Conservation (phyloP, 2,797 vertebrate species). For the Heliangelus exortis region DNA sequence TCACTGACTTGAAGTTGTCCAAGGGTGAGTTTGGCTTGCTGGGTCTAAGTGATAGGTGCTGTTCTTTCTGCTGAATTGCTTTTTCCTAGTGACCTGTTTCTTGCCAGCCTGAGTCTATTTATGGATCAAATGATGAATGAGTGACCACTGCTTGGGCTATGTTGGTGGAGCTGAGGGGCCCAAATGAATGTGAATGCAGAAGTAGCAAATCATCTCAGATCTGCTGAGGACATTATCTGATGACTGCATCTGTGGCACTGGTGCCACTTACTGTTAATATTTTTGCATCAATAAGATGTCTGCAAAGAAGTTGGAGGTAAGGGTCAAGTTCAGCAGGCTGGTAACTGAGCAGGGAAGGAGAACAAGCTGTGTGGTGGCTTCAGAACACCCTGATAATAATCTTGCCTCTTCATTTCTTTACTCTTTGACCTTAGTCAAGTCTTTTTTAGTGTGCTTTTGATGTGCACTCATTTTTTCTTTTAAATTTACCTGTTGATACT, state of each 20-base stretch:
- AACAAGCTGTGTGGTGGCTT: background rate
- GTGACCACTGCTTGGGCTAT: conserved; percentile 15
- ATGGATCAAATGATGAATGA: conserved; percentile 14
- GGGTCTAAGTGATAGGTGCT: background rate
- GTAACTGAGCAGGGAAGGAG: background rate
- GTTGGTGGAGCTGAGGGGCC: background rate
- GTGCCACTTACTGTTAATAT: background rate
- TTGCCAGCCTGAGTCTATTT: conserved; percentile 31
- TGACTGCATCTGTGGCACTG: conserved; percentile 29
- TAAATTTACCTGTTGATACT: background rate
- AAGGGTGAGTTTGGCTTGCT: background rate
- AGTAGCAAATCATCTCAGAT: conserved; percentile 22
- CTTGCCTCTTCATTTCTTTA: background rate
- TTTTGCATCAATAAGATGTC: background rate
- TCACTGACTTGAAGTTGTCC: background rate
- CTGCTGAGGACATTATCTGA: conserved; percentile 17
- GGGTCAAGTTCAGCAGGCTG: background rate
- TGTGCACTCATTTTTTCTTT: background rate
- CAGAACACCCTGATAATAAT: background rate
- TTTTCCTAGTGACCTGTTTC: conserved; percentile 36
- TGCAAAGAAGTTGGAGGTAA: background rate
- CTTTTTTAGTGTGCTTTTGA: background rate
- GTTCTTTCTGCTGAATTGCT: background rate
- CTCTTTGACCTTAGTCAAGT: background rate
- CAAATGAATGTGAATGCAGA: background rate